A percentile compares a stretch with the other conserved stretches of the same genome.
phyloP scores from a whole-genome alignment of 23 tunicate genomes.

The Trididemnum miniatum region DNA sequence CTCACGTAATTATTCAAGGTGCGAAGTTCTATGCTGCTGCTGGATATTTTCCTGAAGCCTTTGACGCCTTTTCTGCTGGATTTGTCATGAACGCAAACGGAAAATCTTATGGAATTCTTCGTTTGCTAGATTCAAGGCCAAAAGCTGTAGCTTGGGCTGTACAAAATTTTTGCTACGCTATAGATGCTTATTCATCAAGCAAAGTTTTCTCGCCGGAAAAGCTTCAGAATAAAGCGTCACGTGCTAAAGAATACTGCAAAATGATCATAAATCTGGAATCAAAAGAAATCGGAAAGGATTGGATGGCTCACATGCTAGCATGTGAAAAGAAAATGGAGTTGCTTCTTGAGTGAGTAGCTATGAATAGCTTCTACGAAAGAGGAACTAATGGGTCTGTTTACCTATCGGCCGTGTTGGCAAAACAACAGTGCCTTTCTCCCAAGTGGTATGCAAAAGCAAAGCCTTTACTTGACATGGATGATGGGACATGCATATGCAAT shows the following conservation, averaged over 20 bases:
- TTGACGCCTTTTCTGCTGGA: constrained; percentile 39
- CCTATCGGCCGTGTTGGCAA: too few species aligned
- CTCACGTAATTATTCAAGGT: constrained; percentile 54
- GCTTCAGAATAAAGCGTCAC: background rate
- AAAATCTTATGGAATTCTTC: background rate
- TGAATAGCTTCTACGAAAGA: too few species aligned
- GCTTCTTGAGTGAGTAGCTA: too few species aligned
- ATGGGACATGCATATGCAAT: too few species aligned
- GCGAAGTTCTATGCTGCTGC: constrained; percentile 67
- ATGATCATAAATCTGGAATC: background rate
- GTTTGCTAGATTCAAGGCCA: constrained; percentile 19
- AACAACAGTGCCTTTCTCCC: too few species aligned
- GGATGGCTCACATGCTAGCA: too few species aligned
- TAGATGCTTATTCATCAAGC: constrained; percentile 15
- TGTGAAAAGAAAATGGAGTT: too few species aligned
- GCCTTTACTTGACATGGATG: too few species aligned
- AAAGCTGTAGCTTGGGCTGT: constrained; percentile 73
- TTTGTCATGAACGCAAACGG: constrained; percentile 20
- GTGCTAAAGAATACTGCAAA: background rate
- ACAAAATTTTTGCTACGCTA: constrained; percentile 36
- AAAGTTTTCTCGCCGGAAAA: background rate
- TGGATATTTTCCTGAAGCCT: constrained; percentile 34
- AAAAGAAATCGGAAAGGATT: background rate
- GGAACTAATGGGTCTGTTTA: too few species aligned
- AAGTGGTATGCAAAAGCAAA: too few species aligned